phyloP scores from a whole-genome alignment of 1,140 invertebrate species.

The Rhysida immarginata region DNA sequence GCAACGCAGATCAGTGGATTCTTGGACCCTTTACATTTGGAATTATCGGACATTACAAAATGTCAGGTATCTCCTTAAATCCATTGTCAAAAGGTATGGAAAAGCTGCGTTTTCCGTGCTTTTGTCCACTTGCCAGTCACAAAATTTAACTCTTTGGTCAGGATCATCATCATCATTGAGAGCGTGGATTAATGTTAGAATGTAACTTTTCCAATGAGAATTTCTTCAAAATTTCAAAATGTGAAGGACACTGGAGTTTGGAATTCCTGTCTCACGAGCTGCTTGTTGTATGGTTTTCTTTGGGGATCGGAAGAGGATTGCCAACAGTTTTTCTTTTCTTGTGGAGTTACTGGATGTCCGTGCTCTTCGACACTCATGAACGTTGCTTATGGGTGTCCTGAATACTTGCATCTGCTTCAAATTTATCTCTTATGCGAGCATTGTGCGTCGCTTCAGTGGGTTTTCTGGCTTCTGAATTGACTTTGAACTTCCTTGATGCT shows the following conservation, averaged over 20 bases:
- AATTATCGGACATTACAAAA: too few relatives aligned
- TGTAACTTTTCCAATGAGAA: conserved; percentile 11
- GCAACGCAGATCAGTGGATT: too few relatives aligned
- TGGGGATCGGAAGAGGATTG: conserved; percentile 8
- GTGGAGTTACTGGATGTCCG: conserved; percentile 7
- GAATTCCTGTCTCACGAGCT: conserved; percentile 11
- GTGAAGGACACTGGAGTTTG: conserved; percentile 6
- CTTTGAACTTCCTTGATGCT: not conserved
- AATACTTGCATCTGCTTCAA: conserved; percentile 6
- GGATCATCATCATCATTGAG: conserved; percentile 15
- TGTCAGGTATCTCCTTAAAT: too few relatives aligned
- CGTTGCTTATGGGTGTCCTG: conserved; percentile 5
- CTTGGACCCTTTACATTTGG: too few relatives aligned
- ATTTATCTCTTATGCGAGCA: not conserved
- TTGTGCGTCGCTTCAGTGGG: not conserved
- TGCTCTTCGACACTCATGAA: conserved; percentile 9
- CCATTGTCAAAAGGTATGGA: too few relatives aligned
- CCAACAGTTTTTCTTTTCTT: conserved; percentile 7
- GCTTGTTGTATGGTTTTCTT: conserved; percentile 11
- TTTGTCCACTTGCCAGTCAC: conserved; percentile 14
- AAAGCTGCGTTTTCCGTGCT: conserved; percentile 8
- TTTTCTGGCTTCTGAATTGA: not conserved
- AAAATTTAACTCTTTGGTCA: conserved; percentile 11
- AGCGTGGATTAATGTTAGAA: conserved; percentile 12
- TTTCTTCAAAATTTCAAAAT: conserved; percentile 13